Evolutionary conservation across 1,140 invertebrate species (phyloP).

Genomic region (Drosophila lini): DNA sequence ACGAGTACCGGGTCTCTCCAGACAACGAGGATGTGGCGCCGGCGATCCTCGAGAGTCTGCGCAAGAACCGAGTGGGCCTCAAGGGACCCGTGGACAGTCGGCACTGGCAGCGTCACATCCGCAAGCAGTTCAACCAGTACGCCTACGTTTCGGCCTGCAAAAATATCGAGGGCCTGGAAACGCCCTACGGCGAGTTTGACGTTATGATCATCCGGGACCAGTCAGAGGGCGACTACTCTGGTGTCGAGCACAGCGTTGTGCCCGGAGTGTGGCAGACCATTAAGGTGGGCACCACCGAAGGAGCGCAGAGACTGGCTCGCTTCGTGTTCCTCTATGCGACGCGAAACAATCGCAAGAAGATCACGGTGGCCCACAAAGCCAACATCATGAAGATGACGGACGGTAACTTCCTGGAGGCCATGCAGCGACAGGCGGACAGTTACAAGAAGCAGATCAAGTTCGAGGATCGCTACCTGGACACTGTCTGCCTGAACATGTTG

Average conservation of each 20-base stretch:
- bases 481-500: slow-evolving; percentile 43
- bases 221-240: slow-evolving; percentile 67
- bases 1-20: neutral
- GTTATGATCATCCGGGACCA: slow-evolving; percentile 61
- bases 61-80: slow-evolving; percentile 48
- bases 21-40: slow-evolving; percentile 8
- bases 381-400: slow-evolving; percentile 69
- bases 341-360: slow-evolving; percentile 35
- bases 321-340: slow-evolving; percentile 54
- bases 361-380: slow-evolving; percentile 69
- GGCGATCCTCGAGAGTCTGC: slow-evolving; percentile 34
- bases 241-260: slow-evolving; percentile 64
- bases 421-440: slow-evolving; percentile 33
- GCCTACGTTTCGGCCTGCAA: slow-evolving; percentile 51
- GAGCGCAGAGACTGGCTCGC: slow-evolving; percentile 39
- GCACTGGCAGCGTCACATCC: slow-evolving; percentile 28
- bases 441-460: slow-evolving; percentile 6
- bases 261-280: slow-evolving; percentile 66
- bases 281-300: slow-evolving; percentile 58
- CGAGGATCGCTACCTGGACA: slow-evolving; percentile 70
- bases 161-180: slow-evolving; percentile 38
- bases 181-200: slow-evolving; percentile 43
- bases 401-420: slow-evolving; percentile 56
- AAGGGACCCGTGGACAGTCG: slow-evolving; percentile 45
- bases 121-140: slow-evolving; percentile 50